Evolutionary conservation across 2,888 invertebrate genomes (phyloP).

Genomic region (Agonum fuliginosum): DNA sequence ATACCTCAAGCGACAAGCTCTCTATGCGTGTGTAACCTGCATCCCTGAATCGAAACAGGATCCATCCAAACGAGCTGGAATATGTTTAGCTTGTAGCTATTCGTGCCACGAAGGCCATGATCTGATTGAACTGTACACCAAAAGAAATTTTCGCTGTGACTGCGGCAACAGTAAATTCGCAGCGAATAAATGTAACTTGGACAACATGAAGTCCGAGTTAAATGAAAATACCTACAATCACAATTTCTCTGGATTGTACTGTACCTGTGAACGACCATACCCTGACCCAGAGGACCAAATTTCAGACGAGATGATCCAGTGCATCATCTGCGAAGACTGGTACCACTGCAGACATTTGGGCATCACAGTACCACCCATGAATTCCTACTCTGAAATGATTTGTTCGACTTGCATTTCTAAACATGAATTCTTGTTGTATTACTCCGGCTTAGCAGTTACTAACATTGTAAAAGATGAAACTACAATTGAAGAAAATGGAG

Average conservation of each 20-base stretch:
- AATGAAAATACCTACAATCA: constrained; percentile 93
- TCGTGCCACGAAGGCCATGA: constrained; percentile 98
- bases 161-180: constrained; percentile 90
- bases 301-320: constrained; percentile 97
- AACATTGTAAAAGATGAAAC: constrained; percentile 11
- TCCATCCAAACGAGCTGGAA: constrained; percentile 81
- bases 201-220: constrained; percentile 76
- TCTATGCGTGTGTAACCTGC: constrained; percentile 96
- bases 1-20: constrained; percentile 92
- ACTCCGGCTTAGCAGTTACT: constrained; percentile 74
- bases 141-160: constrained; percentile 96
- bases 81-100: constrained; percentile 95
- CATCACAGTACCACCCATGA: constrained; percentile 75
- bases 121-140: constrained; percentile 96
- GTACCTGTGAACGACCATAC: constrained; percentile 93
- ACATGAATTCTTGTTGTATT: constrained; percentile 84
- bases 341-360: constrained; percentile 89
- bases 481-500: background rate
- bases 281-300: constrained; percentile 90
- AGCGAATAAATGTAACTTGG: constrained; percentile 81
- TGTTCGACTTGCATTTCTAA: constrained; percentile 86
- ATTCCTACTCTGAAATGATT: constrained; percentile 87
- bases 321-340: constrained; percentile 98
- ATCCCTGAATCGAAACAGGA: constrained; percentile 79
- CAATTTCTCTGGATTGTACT: constrained; percentile 95